Evolutionary conservation across 2,888 invertebrate genomes (phyloP), one percentile per base, ranked within the genome.

Genomic region (Cryptus armator): DNA sequence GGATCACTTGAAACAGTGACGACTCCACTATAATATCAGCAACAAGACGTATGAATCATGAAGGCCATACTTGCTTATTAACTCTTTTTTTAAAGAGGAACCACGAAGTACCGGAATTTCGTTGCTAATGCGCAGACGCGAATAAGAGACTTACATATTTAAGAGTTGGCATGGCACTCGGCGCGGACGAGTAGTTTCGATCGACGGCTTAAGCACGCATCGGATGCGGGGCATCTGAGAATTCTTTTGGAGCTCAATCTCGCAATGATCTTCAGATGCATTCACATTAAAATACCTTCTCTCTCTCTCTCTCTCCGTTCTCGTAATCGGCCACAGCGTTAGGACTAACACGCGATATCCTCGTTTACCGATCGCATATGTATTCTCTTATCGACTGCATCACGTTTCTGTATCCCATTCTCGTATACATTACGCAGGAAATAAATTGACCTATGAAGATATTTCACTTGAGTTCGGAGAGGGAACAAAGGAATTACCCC

Each of bases 281-380:
- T 62, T 66, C 68, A 59, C 74, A 56, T 79, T 78, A 51, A 79
- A 74, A 56, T 84, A 75, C 56, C 78, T 71, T 72, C 59, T n/a
- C 66, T 24, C 66, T 24, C 66, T 29, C 37, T 74, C 43, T 72
- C 59, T n/a, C 66, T 24, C 66, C 29, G 29, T 74, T 29, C 9
- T 19, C 43, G 46, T 75, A 77, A 81, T 81, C 72, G 77, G 44
- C 51, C 16, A 16, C 10, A 29, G 19, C 70, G 56, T n/a, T 19
- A 32, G 48, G 70, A 43, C 71, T 64, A 79, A 78, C 84, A 81
- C 84, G 81, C 81, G 81, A 84, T 77, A 81, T 44, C 53, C 77
- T 77, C 84, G 53, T 84, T 84, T 74, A 53, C 72, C 53, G 72
- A 84, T 84, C 53, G 7, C 29, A 67, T 56, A 16, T 14, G 48